These are phyloP conservation scores for Baccha elongata DNA, from an alignment of 2,888 invertebrate genomes.

Conservation along the genomic window DNA sequence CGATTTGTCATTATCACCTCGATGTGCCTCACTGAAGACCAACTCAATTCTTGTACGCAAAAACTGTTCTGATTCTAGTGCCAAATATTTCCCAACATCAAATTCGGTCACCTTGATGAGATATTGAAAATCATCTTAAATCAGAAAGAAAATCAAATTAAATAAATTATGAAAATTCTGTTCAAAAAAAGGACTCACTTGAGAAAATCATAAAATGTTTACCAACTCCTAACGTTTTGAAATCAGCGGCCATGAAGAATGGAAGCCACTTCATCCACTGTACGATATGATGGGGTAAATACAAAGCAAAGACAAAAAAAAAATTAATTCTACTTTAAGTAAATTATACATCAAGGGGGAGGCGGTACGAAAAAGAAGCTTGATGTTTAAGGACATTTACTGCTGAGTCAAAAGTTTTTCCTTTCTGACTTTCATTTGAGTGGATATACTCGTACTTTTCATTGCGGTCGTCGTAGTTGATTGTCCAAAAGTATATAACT, in stretches of 20 bases:
- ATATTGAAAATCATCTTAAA: constrained; percentile 50
- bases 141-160: neutral
- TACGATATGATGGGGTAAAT: neutral
- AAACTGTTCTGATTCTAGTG: constrained; percentile 62
- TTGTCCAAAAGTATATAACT: neutral
- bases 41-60: constrained; percentile 68
- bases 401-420: constrained; percentile 49
- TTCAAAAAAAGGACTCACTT: constrained; percentile 46
- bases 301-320: constrained; percentile 5
- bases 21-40: constrained; percentile 39
- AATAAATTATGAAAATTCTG: neutral
- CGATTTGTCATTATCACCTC: constrained; percentile 1
- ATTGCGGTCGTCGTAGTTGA: neutral
- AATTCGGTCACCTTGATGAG: constrained; percentile 62
- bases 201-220: constrained; percentile 71
- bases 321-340: constrained; percentile 42
- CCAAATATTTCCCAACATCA: constrained; percentile 52
- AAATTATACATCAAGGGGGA: neutral
- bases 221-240: constrained; percentile 69
- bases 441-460: constrained; percentile 30
- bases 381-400: constrained; percentile 17
- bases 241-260: constrained; percentile 72
- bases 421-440: constrained; percentile 27
- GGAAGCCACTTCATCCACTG: constrained; percentile 74
- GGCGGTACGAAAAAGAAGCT: neutral